These are phyloP conservation scores for Lepus townsendii DNA, from an alignment of 2,797 vertebrate genomes.

Conservation along the genomic window DNA sequence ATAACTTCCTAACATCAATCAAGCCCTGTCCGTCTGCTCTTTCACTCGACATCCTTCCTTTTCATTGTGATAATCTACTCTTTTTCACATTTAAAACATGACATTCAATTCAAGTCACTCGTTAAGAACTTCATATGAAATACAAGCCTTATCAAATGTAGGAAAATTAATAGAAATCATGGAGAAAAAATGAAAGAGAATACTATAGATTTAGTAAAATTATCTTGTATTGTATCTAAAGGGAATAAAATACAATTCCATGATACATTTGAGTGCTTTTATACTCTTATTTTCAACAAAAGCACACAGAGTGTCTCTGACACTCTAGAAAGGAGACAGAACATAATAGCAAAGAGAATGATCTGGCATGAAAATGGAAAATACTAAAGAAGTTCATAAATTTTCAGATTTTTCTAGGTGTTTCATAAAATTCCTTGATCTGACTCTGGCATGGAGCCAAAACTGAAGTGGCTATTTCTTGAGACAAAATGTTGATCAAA, in stretches of 20 bases:
- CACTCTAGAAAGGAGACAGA: not conserved
- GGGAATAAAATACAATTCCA: conserved; percentile 34
- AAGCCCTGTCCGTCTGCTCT: conserved; percentile 77
- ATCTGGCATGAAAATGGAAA: conserved; percentile 11
- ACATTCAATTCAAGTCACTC: conserved; percentile 71
- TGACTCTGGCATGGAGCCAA: not conserved
- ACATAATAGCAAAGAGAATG: not conserved
- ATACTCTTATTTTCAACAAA: conserved; percentile 31
- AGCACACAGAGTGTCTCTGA: not conserved
- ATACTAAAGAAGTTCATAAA: conserved; percentile 9
- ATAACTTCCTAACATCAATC: conserved; percentile 83
- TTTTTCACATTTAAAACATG: conserved; percentile 85
- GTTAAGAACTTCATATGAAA: conserved; percentile 67
- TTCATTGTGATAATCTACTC: conserved; percentile 80
- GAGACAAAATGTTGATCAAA: conserved; percentile 53
- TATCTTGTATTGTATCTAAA: conserved; percentile 57
- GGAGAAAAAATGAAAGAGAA: conserved; percentile 71
- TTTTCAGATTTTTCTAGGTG: conserved; percentile 28
- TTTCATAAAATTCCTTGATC: conserved; percentile 61
- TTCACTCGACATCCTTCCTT: conserved; percentile 80
- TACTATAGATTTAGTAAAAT: conserved; percentile 51
- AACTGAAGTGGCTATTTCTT: conserved; percentile 49
- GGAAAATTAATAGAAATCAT: conserved; percentile 79
- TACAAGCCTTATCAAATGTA: conserved; percentile 42
- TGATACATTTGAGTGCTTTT: not conserved